A percentile compares a stretch with the other conserved stretches of the same genome.
These are phyloP conservation scores for Pheosia gnoma DNA, from an alignment of 2,888 invertebrate species.

Conservation along the genomic window DNA sequence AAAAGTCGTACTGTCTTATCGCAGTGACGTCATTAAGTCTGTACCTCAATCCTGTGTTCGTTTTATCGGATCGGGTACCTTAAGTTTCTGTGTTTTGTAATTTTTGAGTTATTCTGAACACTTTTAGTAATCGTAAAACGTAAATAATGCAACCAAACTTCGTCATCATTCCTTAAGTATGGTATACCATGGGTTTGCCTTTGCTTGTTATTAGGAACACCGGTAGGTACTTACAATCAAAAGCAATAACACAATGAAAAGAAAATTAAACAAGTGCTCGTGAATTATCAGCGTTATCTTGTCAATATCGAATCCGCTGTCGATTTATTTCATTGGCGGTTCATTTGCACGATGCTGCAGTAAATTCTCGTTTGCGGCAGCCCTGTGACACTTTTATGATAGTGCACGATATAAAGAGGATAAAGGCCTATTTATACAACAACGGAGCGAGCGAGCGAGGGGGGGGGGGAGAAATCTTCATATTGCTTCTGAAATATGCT, in stretches of 20 bases:
- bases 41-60: no score
- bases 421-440: conserved; percentile 60
- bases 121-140: no score
- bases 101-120: no score
- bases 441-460: conserved; percentile 34
- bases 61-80: no score
- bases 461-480: conserved; percentile 38
- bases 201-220: no score
- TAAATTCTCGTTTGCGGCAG: conserved; percentile 79
- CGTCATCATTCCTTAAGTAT: no score
- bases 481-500: conserved; percentile 34
- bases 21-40: no score
- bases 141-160: no score
- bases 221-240: conserved; percentile 15
- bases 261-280: conserved; percentile 48
- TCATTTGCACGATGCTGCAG: conserved; percentile 75
- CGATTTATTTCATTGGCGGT: conserved; percentile 70
- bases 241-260: conserved; percentile 30
- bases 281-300: conserved; percentile 69
- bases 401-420: conserved; percentile 63
- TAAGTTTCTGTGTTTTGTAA: no score
- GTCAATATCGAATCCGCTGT: conserved; percentile 61
- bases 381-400: conserved; percentile 80
- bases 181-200: no score
- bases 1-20: no score